Evolutionary conservation across 2,797 vertebrate genomes (phyloP), one percentile per base, ranked within the genome.

Genomic region (Onychomys arenicola): DNA sequence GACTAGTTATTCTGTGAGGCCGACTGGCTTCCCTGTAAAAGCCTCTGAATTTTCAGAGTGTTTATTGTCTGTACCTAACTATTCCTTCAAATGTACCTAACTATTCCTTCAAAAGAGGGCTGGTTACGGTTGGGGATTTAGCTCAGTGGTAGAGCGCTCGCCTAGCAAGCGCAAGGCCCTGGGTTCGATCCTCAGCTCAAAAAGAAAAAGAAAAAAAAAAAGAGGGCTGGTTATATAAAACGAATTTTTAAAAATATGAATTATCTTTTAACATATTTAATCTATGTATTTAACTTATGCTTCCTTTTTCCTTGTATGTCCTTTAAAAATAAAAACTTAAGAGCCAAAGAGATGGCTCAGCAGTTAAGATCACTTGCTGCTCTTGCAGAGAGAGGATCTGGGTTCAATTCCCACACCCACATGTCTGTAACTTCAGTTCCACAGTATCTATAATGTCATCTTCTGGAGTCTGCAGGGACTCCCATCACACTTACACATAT

Each of bases 171-270:
- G n/a, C n/a, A n/a, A n/a, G n/a, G n/a, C n/a, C n/a, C n/a, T n/a
- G n/a, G n/a, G n/a, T n/a, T n/a, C n/a, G n/a, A n/a, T n/a, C n/a
- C n/a, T n/a, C n/a, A n/a, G n/a, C n/a, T n/a, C n/a, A n/a, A n/a
- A n/a, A n/a, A n/a, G n/a, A n/a, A n/a, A n/a, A n/a, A n/a, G n/a
- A n/a, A n/a, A n/a, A n/a, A n/a, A n/a, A n/a, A 71, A 96, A 80
- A 89, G 34, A 71, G 27, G n/a, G 4, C 52, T 82, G 49, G 3
- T n/a, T 86, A 91, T 29, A 61, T 75, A 93, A 82, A 59, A 91
- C 80, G 90, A 49, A 86, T 37, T 92, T 90, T 83, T 84, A 88
- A 29, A 89, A 94, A 91, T 78, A 59, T 9, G 96, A 90, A 43
- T 63, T 94, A 90, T 90, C 90, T 65, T 95, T 21, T 91, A 71